Conservation (phyloP, 2,797 vertebrate genomes). For the Lepilemur ruficaudatus region DNA sequence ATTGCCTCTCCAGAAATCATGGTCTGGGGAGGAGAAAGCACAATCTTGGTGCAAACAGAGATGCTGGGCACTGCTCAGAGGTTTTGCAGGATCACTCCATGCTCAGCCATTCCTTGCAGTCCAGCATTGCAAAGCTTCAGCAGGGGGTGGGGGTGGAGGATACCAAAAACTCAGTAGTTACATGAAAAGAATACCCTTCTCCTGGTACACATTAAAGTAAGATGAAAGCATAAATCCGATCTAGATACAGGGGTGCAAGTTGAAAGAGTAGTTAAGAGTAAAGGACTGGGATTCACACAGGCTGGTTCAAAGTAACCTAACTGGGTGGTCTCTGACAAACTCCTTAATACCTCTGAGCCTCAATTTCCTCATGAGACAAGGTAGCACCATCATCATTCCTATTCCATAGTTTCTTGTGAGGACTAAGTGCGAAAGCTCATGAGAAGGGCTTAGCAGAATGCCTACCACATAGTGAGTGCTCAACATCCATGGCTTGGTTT, state of each 20-base stretch:
- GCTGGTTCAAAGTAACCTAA: background rate
- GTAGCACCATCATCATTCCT: background rate
- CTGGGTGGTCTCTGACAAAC: background rate
- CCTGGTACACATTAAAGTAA: background rate
- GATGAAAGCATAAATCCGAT: background rate
- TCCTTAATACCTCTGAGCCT: background rate
- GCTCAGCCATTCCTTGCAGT: background rate
- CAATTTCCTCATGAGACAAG: background rate
- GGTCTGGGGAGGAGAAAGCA: background rate
- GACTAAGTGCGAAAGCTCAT: background rate
- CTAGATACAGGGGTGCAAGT: background rate
- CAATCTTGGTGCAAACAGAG: fast-evolving
- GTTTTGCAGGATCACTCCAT: background rate
- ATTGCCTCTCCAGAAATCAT: background rate
- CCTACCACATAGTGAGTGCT: background rate
- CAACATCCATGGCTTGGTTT: background rate
- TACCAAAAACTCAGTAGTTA: background rate
- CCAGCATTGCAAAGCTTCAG: background rate
- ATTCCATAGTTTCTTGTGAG: background rate
- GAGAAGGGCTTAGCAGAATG: background rate
- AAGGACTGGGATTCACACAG: background rate
- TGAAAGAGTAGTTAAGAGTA: background rate
- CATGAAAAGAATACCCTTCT: background rate
- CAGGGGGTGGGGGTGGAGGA: too few relatives aligned
- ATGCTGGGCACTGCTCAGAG: background rate